Conservation (phyloP, 2,113 vertebrate species). For the Oreocharis arfaki region DNA sequence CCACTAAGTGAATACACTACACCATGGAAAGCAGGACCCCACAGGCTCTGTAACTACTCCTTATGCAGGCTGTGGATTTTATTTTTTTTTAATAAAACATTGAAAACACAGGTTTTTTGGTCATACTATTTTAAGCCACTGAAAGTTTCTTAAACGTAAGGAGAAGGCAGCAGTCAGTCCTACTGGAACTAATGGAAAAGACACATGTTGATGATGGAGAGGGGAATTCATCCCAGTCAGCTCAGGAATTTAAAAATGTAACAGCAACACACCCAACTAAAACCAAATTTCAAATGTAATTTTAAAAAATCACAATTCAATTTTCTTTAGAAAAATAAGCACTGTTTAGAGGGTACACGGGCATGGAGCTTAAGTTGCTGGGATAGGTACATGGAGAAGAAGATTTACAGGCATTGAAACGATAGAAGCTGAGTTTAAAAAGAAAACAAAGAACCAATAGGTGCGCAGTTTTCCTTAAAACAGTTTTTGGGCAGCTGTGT, state of each 20-base stretch:
- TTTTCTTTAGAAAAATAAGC: background rate
- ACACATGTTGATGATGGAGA: background rate
- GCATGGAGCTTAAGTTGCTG: background rate
- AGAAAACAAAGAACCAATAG: background rate
- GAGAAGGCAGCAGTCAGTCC: background rate
- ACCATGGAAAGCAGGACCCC: background rate
- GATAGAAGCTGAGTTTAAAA: background rate
- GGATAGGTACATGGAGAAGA: background rate
- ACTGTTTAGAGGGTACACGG: background rate
- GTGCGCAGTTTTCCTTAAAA: background rate
- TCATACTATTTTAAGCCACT: background rate
- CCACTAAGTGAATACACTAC: background rate
- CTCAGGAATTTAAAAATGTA: background rate
- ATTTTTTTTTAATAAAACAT: background rate
- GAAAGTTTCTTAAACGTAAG: background rate
- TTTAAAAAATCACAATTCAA: background rate
- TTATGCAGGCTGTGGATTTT: background rate
- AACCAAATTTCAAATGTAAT: background rate
- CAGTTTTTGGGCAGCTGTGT: background rate
- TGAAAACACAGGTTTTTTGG: background rate
- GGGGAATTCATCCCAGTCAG: background rate
- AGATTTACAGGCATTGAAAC: background rate
- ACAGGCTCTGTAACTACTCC: background rate
- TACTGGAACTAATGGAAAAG: slow-evolving; percentile 22
- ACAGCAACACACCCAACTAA: background rate